These are phyloP conservation scores for Antennarius maculatus DNA, from an alignment of 2,797 vertebrate species.

Conservation along the genomic window DNA sequence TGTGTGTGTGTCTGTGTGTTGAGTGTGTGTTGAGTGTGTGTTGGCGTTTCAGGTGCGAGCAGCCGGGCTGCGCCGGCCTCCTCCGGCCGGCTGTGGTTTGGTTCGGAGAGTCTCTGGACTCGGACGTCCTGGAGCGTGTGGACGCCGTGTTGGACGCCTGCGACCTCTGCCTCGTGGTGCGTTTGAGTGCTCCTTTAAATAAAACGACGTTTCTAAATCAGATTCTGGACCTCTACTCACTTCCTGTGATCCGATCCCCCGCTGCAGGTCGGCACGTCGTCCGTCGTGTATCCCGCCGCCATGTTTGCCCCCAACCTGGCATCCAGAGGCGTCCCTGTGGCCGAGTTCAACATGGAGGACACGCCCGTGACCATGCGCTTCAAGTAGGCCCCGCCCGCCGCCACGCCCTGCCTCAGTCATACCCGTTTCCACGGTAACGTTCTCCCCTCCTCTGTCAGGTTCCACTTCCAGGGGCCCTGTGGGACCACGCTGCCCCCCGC, in stretches of 20 bases:
- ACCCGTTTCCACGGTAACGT: background rate
- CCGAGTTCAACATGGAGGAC: constrained; percentile 92
- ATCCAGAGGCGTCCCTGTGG: constrained; percentile 89
- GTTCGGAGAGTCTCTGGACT: constrained; percentile 94
- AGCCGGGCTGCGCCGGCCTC: constrained; percentile 84
- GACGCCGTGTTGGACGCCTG: constrained; percentile 89
- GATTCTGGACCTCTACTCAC: too few species aligned
- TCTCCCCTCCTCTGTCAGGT: constrained; percentile 78
- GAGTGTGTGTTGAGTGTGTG: constrained; percentile 8
- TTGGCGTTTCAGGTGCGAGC: constrained; percentile 85
- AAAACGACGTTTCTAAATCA: too few species aligned
- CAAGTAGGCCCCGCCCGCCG: constrained; percentile 74
- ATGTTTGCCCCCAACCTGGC: constrained; percentile 97
- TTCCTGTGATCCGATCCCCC: background rate
- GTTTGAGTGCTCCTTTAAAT: constrained; percentile 43
- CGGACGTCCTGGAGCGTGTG: constrained; percentile 82
- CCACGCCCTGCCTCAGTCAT: background rate
- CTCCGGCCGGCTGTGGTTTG: constrained; percentile 94
- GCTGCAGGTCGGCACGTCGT: constrained; percentile 92
- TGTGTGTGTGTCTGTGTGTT: constrained; percentile 29
- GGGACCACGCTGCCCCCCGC: constrained; percentile 89
- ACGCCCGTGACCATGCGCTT: constrained; percentile 90
- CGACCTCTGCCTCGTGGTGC: constrained; percentile 94
- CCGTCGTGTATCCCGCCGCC: constrained; percentile 93
- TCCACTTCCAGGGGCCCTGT: constrained; percentile 93